Percentiles rank a stretch among this genome's conserved stretches.
These are phyloP conservation scores for Acinonyx jubatus DNA, from an alignment of 2,113 vertebrate species.

Conservation along the genomic window DNA sequence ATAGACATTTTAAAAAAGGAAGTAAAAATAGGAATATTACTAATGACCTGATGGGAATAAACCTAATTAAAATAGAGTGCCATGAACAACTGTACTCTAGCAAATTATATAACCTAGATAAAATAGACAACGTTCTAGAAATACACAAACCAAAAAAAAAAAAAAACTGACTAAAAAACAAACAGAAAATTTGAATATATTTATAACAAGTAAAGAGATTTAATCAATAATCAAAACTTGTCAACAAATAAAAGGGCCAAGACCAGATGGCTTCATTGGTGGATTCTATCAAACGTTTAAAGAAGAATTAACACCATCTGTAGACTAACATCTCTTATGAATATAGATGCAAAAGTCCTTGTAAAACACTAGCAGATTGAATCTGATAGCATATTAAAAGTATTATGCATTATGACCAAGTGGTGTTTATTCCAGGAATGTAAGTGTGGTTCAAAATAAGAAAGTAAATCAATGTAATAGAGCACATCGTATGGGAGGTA, in stretches of 20 bases:
- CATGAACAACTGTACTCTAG: neutral
- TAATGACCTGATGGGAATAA: neutral
- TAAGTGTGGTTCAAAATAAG: neutral
- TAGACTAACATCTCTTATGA: neutral
- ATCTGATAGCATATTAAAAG: neutral
- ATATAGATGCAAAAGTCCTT: neutral
- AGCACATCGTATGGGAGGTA: neutral
- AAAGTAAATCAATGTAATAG: neutral
- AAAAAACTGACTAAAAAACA: neutral
- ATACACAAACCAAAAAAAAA: neutral
- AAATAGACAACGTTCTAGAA: neutral
- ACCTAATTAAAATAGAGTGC: neutral
- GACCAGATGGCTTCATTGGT: neutral
- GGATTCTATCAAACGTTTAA: neutral
- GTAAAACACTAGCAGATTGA: neutral
- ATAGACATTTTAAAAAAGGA: too few species aligned
- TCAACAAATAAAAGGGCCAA: neutral
- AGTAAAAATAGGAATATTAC: neutral
- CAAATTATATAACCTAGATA: neutral
- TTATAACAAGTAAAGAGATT: neutral
- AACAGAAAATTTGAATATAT: neutral
- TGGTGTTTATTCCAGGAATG: neutral
- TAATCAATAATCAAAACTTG: neutral
- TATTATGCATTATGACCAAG: neutral
- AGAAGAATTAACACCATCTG: neutral